Conservation (phyloP, 2,797 vertebrate genomes). For the Hirundo rustica region DNA sequence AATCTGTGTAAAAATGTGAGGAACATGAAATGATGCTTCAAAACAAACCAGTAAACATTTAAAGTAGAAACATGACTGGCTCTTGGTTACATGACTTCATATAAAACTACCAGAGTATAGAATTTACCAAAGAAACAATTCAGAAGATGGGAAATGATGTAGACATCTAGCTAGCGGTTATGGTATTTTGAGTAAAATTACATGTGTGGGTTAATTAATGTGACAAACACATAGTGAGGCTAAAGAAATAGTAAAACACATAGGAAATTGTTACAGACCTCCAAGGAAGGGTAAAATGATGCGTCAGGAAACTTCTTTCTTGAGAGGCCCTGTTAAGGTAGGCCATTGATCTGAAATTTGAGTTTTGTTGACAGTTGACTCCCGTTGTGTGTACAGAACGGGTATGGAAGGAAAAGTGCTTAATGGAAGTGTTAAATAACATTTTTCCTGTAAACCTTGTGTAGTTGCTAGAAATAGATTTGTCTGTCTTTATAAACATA, state of each 20-base stretch:
- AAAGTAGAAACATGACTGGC: not conserved
- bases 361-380: not conserved
- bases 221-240: not conserved
- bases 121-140: conserved; percentile 5
- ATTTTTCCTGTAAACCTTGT: not conserved
- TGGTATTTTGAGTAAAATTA: conserved; percentile 35
- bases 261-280: conserved; percentile 34
- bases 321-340: not conserved
- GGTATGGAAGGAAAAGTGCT: not conserved
- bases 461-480: not conserved
- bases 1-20: not conserved
- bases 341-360: not conserved
- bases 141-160: not conserved
- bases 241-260: conserved; percentile 15
- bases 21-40: not conserved
- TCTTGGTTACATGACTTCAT: not conserved
- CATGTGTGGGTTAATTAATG: not conserved
- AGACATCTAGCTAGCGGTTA: not conserved
- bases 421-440: not conserved
- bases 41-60: not conserved
- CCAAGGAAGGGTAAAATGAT: conserved; percentile 27
- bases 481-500: not conserved
- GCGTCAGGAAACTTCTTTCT: not conserved
- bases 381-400: accelerated
- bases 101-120: not conserved